Percentiles rank a stretch among this genome's conserved stretches.
phyloP scores from a whole-genome alignment of 2,113 vertebrate species.

The Ciconia maguari region DNA sequence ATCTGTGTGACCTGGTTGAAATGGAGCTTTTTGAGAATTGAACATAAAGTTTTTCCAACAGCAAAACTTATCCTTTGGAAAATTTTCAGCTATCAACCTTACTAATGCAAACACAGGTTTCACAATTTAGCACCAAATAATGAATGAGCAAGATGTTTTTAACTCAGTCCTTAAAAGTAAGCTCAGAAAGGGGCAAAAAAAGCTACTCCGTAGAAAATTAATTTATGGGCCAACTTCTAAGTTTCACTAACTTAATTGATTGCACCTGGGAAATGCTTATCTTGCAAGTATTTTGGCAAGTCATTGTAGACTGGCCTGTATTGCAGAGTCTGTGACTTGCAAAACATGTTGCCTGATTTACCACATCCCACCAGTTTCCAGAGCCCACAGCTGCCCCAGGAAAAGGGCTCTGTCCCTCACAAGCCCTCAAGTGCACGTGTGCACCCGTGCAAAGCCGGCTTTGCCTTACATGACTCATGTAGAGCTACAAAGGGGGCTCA shows the following conservation, averaged over 20 bases:
- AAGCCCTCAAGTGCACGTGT: rapidly evolving
- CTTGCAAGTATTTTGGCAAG: slow-evolving; percentile 3
- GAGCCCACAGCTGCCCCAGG: not conserved
- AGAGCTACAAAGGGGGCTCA: not conserved
- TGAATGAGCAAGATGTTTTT: not conserved
- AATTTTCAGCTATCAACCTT: not conserved
- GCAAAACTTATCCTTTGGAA: not conserved
- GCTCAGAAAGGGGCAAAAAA: not conserved
- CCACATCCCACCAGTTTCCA: rapidly evolving
- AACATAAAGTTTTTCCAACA: not conserved
- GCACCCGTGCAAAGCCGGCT: not conserved
- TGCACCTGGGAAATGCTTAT: not conserved
- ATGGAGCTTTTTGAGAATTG: not conserved
- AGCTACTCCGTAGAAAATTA: not conserved
- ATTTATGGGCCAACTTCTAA: not conserved
- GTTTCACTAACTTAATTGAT: not conserved
- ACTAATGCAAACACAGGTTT: not conserved
- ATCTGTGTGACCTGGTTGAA: not conserved
- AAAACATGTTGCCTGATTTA: not conserved
- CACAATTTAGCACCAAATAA: not conserved
- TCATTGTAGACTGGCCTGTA: not conserved
- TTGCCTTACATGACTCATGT: rapidly evolving
- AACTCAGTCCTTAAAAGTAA: not conserved
- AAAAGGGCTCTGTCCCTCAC: not conserved
- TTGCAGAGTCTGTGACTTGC: not conserved